Evolutionary conservation across 1,140 invertebrate genomes (phyloP).

Genomic region (Alviniconcha marisindica): DNA sequence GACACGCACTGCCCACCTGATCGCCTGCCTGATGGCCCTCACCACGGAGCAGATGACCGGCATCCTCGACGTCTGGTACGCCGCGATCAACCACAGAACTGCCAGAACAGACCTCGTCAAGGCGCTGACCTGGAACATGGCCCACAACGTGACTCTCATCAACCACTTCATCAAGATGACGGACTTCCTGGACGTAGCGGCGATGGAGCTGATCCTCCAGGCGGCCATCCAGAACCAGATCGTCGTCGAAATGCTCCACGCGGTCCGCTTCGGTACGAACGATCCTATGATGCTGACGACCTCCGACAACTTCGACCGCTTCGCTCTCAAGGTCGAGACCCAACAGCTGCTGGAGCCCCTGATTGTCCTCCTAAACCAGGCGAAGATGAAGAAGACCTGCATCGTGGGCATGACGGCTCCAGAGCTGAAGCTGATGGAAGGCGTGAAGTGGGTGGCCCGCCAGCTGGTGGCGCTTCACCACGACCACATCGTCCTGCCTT

Average conservation of each 20-base stretch:
- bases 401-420: neutral
- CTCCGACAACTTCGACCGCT: neutral
- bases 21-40: too few relatives aligned
- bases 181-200: neutral
- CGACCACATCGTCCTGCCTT: neutral
- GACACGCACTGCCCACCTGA: too few relatives aligned
- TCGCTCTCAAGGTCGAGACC: slow-evolving; percentile 26
- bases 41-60: neutral
- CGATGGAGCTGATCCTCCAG: neutral
- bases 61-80: neutral
- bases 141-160: slow-evolving; percentile 8
- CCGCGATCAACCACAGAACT: neutral
- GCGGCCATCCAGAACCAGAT: slow-evolving; percentile 10
- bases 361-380: neutral
- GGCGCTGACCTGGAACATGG: neutral
- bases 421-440: neutral
- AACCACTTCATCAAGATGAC: neutral
- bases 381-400: neutral
- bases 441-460: neutral
- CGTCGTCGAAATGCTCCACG: neutral
- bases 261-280: neutral
- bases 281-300: neutral
- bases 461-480: neutral
- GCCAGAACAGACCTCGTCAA: neutral
- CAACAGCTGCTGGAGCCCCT: neutral